Base-by-base conservation (phyloP, 1,140 invertebrate genomes). In the Drosophila simulans region DNA sequence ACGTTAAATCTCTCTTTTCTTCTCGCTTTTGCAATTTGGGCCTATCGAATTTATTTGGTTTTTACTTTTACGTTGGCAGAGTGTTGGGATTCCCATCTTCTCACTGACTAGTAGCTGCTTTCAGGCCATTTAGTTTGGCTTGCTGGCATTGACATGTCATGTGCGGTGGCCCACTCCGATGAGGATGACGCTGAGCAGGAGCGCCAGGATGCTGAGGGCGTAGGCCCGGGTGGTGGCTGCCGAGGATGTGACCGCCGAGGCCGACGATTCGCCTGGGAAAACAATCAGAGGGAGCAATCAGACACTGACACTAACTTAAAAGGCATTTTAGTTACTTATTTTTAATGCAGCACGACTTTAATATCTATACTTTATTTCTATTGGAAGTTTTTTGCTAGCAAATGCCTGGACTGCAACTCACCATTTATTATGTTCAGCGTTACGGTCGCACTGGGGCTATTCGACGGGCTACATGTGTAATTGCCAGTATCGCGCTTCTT, bases 391-490 rank as follows among this genome's bases (percentile, higher is more conserved):
- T 27, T 40, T 25, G 17, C 51, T 40, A 12, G 31, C 15, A 64
- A 49, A 51, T 49, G 40, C 54, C n/a, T 37, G 31, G 15, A 11
- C 55, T 11, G 58, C n/a, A 27, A 83, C 91, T 91, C 76, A 92
- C 91, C 91, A 91, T 92, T 92, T 91, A 92, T 92, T 66, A 92
- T 91, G 77, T 92, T 92, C 65, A 92, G 80, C 78, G 90, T 90
- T 55, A 92, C 90, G 65, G 91, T 92, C 79, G 91, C 91, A 88
- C 91, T 91, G 81, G 91, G 91, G 66, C 91, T 92, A 72, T 92
- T 92, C 72, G 91, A 92, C 72, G 91, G 91, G 80, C 80, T 91
- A 89, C 91, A 92, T 88, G 91, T 92, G 90, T 92, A 92, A 91
- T 92, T 92, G 76, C 91, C 91, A 75, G 82, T 91, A 76, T 92